Evolutionary conservation across 2,888 invertebrate genomes (phyloP).

Genomic region (Serrognathus titanus): DNA sequence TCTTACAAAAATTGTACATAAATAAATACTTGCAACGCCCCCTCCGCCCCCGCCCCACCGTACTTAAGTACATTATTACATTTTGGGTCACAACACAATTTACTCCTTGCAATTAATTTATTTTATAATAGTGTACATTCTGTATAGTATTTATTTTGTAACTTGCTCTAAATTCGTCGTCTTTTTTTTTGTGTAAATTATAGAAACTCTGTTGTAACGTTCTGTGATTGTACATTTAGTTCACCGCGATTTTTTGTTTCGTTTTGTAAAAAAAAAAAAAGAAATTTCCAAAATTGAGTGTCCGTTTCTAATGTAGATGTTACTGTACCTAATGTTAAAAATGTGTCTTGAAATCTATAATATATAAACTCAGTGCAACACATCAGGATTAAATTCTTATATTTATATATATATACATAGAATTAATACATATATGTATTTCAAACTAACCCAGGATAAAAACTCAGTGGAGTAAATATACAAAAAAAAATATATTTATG

Average conservation of each 20-base stretch:
- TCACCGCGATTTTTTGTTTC: conserved; percentile 25
- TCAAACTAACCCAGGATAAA: conserved; percentile 29
- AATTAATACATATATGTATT: conserved; percentile 1
- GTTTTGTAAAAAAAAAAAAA: not conserved
- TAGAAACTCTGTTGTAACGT: conserved; percentile 28
- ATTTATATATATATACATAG: conserved; percentile 1
- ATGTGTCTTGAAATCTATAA: conserved; percentile 1
- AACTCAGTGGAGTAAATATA: conserved; percentile 42
- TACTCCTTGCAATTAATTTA: conserved; percentile 30
- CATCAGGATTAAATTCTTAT: conserved; percentile 1
- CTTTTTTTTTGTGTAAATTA: conserved; percentile 4
- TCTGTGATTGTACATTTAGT: conserved; percentile 45
- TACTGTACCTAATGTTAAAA: conserved; percentile 24
- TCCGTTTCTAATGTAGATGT: conserved; percentile 31
- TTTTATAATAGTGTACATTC: conserved; percentile 44
- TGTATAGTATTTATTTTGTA: conserved; percentile 47
- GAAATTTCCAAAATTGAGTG: conserved; percentile 36
- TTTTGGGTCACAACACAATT: conserved; percentile 7
- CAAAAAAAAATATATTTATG: conserved; percentile 30
- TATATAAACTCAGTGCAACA: conserved; percentile 5
- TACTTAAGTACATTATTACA: conserved; percentile 22
- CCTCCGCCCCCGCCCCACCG: not conserved
- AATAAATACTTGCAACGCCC: too few species aligned
- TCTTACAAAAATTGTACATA: too few species aligned
- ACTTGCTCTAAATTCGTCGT: conserved; percentile 16